Evolutionary conservation across 2,113 vertebrate species (phyloP), one percentile per base, ranked within the genome.

Genomic region (Brachyhypopomus gauderio): DNA sequence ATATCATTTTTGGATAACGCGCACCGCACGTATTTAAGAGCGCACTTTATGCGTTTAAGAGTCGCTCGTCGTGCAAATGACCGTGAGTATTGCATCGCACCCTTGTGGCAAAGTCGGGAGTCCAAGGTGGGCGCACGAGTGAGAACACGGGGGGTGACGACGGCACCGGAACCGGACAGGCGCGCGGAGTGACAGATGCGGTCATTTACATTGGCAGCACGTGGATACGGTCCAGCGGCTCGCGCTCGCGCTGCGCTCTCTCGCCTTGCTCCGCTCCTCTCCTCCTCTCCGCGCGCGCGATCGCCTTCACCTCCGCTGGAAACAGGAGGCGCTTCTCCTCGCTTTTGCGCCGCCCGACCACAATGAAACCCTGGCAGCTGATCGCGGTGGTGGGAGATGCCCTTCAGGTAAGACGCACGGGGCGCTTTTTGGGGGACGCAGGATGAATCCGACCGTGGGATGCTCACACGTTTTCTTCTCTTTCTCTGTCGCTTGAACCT

Each of bases 301-400:
- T 30, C 78, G 41, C 25, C 48, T 8, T 56, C 16, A 64, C 78
- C 78, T 80, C 23, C 38, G 41, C 48, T 30, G 38, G 30, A 55
- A 48, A 72, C 22, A 73, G 30, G 62, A 56, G 72, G 8, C 72
- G 56, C 79, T 67, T 66, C 14, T 52, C 45, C 22, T 78, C 72
- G 69, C 63, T 59, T 81, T 62, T 80, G 76, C 62, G 86, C 90
- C 81, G 89, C 88, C 88, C 81, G 77, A 85, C 80, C 76, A 89
- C 90, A 59, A 94, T 95, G 94, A 94, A 93, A 92, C 90, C 93
- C 69, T 92, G 94, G 93, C 94, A 93, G 92, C 90, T 93, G 77
- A 89, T 92, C 79, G 92, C 92, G 86, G 93, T 90, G 89, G 91
- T 89, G 92, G 94, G 93, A 92, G 92, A 93, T 93, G 92, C 93